phyloP scores from a whole-genome alignment of 2,888 invertebrate genomes.

The Dryobota labecula region DNA sequence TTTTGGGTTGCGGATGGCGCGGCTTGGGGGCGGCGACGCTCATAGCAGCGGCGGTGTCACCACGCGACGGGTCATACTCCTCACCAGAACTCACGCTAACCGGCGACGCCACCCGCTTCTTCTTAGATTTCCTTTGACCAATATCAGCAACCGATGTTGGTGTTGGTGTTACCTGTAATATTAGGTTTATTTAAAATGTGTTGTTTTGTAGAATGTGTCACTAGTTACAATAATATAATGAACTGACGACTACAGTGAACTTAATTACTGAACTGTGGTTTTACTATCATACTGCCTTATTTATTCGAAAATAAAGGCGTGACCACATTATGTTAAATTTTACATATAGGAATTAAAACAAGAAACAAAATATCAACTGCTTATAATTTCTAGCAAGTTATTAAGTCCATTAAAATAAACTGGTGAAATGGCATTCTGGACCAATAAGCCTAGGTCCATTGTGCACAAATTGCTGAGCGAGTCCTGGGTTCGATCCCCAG shows the following conservation, averaged over 20 bases:
- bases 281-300: neutral
- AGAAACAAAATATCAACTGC: neutral
- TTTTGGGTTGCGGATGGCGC: conserved; percentile 77
- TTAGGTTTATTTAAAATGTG: conserved; percentile 3
- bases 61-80: conserved; percentile 86
- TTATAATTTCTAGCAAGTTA: neutral
- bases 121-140: conserved; percentile 86
- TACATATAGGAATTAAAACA: neutral
- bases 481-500: neutral
- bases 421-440: neutral
- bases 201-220: conserved; percentile 6
- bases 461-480: neutral
- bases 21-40: conserved; percentile 86
- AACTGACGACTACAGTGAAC: neutral
- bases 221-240: conserved; percentile 6
- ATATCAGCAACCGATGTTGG: conserved; percentile 83
- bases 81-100: conserved; percentile 87
- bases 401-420: neutral
- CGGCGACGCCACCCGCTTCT: conserved; percentile 85
- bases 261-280: neutral
- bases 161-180: conserved; percentile 75
- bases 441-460: neutral
- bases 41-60: conserved; percentile 83
- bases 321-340: neutral
- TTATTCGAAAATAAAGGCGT: neutral